A percentile compares a stretch with the other conserved stretches of the same genome.
Evolutionary conservation across 2,888 invertebrate species (phyloP).

Genomic region (Agriopis aurantiaria): DNA sequence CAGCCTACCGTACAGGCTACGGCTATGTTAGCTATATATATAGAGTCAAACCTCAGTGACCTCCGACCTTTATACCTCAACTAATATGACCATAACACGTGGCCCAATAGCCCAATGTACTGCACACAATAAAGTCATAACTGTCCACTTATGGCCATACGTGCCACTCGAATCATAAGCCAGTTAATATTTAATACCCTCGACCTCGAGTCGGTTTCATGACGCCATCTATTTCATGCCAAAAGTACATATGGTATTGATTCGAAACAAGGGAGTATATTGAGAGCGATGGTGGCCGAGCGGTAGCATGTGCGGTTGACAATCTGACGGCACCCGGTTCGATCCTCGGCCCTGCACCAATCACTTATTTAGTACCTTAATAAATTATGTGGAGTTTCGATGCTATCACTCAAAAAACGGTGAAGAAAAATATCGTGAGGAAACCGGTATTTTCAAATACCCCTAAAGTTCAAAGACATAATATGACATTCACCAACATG

Average conservation of each 20-base stretch:
- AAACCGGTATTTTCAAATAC: too few species aligned
- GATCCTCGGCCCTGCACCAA: too few species aligned
- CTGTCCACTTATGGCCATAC: constrained; percentile 4
- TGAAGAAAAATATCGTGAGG: too few species aligned
- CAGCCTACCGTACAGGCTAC: too few species aligned
- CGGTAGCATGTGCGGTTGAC: neutral
- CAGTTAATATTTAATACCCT: constrained; percentile 30
- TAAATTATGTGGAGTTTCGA: too few species aligned
- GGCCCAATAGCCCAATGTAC: constrained; percentile 4
- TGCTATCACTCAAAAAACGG: too few species aligned
- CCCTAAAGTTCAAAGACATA: too few species aligned
- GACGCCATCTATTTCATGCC: constrained; percentile 10
- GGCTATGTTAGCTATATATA: too few species aligned
- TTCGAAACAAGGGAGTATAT: constrained; percentile 6
- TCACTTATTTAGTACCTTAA: too few species aligned
- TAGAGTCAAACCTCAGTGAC: neutral
- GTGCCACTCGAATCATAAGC: constrained; percentile 9
- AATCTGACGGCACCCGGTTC: too few species aligned
- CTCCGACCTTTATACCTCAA: neutral
- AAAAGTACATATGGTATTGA: constrained; percentile 8
- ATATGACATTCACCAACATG: too few species aligned
- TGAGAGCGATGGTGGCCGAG: neutral
- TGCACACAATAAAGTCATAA: neutral
- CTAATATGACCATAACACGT: neutral
- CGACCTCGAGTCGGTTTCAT: constrained; percentile 21